Percentiles rank a stretch among this genome's conserved stretches.
Conservation (phyloP, 1,140 invertebrate genomes). For the Propsilocerus akamusi region DNA sequence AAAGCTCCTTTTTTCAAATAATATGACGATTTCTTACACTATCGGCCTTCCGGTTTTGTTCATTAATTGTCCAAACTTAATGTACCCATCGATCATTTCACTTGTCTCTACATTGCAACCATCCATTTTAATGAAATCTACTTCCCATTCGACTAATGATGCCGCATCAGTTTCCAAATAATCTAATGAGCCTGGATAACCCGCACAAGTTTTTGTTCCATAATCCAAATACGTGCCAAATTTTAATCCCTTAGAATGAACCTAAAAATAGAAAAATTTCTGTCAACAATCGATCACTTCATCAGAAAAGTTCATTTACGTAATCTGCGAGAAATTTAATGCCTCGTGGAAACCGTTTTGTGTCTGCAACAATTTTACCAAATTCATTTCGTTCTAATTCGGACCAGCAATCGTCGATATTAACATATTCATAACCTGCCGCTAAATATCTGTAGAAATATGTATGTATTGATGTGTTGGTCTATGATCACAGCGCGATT, state of each 20-base stretch:
- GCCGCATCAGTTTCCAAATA: slow-evolving; percentile 68
- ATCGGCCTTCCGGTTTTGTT: slow-evolving; percentile 82
- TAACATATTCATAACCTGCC: slow-evolving; percentile 68
- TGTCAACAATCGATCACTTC: neutral
- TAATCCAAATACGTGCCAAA: slow-evolving; percentile 97
- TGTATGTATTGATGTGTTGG: neutral
- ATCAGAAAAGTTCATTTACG: slow-evolving; percentile 32
- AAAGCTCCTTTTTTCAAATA: neutral
- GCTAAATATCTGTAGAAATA: slow-evolving; percentile 37
- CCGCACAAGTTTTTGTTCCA: slow-evolving; percentile 86
- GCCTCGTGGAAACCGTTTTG: slow-evolving; percentile 59
- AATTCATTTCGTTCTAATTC: slow-evolving; percentile 41
- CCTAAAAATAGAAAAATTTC: neutral
- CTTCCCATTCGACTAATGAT: slow-evolving; percentile 90
- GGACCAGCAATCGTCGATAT: slow-evolving; percentile 81
- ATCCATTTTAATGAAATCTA: slow-evolving; percentile 93
- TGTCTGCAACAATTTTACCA: slow-evolving; percentile 51
- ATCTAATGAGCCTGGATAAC: slow-evolving; percentile 83
- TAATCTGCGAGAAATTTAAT: slow-evolving; percentile 65
- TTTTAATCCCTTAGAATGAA: slow-evolving; percentile 77
- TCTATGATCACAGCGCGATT: neutral
- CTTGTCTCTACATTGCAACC: slow-evolving; percentile 75
- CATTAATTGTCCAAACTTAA: slow-evolving; percentile 70
- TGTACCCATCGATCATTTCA: slow-evolving; percentile 77
- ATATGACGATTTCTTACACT: slow-evolving; percentile 25